Conservation (phyloP, 2,113 vertebrate species). For the Perognathus longimembris region DNA sequence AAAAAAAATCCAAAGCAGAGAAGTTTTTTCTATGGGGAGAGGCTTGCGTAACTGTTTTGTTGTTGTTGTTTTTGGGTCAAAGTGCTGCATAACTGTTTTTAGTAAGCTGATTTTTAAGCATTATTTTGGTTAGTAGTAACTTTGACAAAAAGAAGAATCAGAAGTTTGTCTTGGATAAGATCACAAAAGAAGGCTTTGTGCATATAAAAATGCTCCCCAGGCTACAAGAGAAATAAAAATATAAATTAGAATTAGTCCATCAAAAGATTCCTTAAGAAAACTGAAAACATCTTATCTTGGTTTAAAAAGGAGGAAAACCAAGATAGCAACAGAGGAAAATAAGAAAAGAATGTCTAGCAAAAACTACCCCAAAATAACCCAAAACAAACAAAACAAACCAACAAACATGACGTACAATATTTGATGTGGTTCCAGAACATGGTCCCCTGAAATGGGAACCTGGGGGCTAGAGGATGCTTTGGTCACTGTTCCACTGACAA, state of each 20-base stretch:
- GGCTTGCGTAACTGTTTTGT: slow-evolving; percentile 50
- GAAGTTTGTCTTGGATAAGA: slow-evolving; percentile 87
- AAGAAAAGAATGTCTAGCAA: slow-evolving; percentile 79
- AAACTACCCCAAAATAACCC: too few species aligned
- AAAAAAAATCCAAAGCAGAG: background rate
- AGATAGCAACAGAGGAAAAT: slow-evolving; percentile 71
- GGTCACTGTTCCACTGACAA: slow-evolving; percentile 29
- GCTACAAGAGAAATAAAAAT: slow-evolving; percentile 84
- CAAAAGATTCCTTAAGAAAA: slow-evolving; percentile 83
- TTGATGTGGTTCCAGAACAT: slow-evolving; percentile 74
- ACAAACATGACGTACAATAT: slow-evolving; percentile 48
- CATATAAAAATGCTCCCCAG: slow-evolving; percentile 82
- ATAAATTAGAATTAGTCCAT: slow-evolving; percentile 80
- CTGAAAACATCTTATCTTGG: slow-evolving; percentile 76
- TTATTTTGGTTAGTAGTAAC: slow-evolving; percentile 74
- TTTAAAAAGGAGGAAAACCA: slow-evolving; percentile 58
- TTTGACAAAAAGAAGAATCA: slow-evolving; percentile 74
- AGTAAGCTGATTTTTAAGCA: slow-evolving; percentile 50
- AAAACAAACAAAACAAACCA: too few species aligned
- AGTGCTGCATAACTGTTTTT: too few species aligned
- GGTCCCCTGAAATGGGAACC: slow-evolving; percentile 15
- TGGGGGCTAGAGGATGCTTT: background rate
- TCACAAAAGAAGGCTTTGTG: slow-evolving; percentile 84
- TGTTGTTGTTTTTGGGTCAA: too few species aligned
- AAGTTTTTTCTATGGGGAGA: slow-evolving; percentile 18